Evolutionary conservation across 1,140 invertebrate genomes (phyloP).

Genomic region (Drosophila navojoa): DNA sequence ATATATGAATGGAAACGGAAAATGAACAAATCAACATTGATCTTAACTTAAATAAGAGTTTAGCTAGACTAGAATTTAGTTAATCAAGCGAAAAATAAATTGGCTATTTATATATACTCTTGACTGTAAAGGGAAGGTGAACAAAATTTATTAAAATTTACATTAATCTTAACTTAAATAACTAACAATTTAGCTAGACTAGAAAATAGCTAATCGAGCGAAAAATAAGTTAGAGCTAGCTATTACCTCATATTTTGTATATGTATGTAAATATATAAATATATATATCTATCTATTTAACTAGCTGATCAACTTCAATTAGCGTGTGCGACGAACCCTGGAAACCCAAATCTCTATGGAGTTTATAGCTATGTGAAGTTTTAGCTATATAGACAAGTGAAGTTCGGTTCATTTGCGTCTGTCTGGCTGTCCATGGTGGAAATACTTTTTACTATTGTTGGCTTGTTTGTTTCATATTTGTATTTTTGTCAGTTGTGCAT

Average conservation of each 20-base stretch:
- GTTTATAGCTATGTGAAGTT: no score
- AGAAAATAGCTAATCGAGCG: background rate
- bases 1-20: no score
- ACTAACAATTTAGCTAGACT: no score
- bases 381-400: background rate
- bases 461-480: constrained; percentile 40
- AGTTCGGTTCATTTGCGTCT: background rate
- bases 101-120: no score
- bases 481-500: constrained; percentile 49
- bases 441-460: constrained; percentile 15
- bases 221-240: background rate
- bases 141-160: background rate
- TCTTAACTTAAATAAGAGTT: no score
- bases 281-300: no score
- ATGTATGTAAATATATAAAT: background rate
- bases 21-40: no score
- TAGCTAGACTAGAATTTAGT: no score
- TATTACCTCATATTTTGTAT: background rate
- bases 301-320: background rate
- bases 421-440: constrained; percentile 1
- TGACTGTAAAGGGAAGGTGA: constrained; percentile 86
- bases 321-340: constrained; percentile 43
- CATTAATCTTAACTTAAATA: background rate
- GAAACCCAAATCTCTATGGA: constrained; percentile 2
- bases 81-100: no score